These are phyloP conservation scores for Gulo gulo DNA, from an alignment of 2,113 vertebrate genomes.

Conservation along the genomic window DNA sequence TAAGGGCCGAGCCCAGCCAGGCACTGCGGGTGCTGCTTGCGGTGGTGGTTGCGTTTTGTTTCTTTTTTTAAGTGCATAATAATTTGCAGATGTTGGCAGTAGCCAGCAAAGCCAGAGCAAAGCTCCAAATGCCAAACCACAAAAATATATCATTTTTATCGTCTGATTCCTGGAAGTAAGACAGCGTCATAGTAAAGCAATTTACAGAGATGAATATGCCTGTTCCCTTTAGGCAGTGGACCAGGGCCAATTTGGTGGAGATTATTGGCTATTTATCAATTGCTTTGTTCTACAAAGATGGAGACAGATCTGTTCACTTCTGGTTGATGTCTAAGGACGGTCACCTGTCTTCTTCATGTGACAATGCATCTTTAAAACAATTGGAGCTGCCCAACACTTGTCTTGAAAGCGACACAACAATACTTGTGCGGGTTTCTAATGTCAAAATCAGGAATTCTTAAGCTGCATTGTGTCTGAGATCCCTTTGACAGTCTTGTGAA, in stretches of 20 bases:
- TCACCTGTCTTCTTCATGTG: neutral
- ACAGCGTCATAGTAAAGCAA: neutral
- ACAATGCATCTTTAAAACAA: neutral
- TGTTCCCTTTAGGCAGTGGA: neutral
- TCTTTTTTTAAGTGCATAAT: conserved; percentile 63
- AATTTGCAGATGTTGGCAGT: conserved; percentile 85
- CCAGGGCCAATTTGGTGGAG: neutral
- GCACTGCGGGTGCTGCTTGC: conserved; percentile 64
- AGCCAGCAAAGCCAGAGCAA: conserved; percentile 54
- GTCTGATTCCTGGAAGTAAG: conserved; percentile 83
- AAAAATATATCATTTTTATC: conserved; percentile 80
- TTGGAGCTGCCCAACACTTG: neutral
- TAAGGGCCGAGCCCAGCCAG: conserved; percentile 54
- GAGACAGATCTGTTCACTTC: neutral
- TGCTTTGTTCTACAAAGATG: fast-evolving
- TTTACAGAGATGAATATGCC: neutral
- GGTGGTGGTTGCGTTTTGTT: conserved; percentile 25
- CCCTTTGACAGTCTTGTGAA: neutral
- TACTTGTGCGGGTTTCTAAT: neutral
- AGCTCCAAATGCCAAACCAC: conserved; percentile 82
- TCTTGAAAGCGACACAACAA: fast-evolving
- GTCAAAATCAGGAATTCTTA: neutral
- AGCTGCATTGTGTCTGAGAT: neutral
- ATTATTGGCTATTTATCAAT: fast-evolving
- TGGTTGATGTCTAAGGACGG: neutral